Base-by-base conservation (phyloP, 2,113 vertebrate species). In the Casuarius casuarius region DNA sequence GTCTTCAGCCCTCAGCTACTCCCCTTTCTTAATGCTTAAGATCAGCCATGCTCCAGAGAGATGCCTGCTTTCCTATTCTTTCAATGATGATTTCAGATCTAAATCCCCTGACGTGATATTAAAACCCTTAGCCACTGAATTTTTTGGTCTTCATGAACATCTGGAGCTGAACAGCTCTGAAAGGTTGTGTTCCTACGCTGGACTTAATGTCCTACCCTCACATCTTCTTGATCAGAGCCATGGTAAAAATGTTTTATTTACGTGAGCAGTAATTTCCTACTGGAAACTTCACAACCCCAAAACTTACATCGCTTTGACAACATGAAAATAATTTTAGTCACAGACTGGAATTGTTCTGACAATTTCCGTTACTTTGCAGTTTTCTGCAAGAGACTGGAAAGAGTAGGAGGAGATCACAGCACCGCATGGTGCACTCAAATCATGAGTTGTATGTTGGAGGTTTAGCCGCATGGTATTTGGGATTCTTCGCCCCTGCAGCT, bases 331-430 rank as follows among this genome's bases (percentile, higher is more conserved):
- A 10, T 62, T 72, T 88, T 90, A 95, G 71, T 95, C 23, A 31
- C 81, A 73, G 59, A 12, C 76, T 94, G 91, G 90, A 93, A 90
- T 91, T 35, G 87, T 52, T 93, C 72, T 56, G 79, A 61, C 56
- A 51, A 4, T 91, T 94, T 97, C 94, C 7, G 6, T 90, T 77
- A 61, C 81, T 2, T 0, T 21, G 84, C 84, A 68, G 67, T 78
- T 95, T 75, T 49, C 79, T 83, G 79, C 56, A 46, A 12, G 35
- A 58, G 73, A 49, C 75, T 96, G 96, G 94, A 96, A 97, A 87
- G 90, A 95, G 96, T 95, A 85, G 96, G 96, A 95, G 95, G 94
- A 74, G 81, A 90, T 85, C 81, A 76, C 66, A 89, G 70, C 26
- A 26, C 38, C 25, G 89, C 2, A 1, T 26, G 22, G 66, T 76